A percentile compares a stretch with the other conserved stretches of the same genome.
phyloP scores from a whole-genome alignment of 2,888 invertebrate species.

The Scaeva pyrastri region DNA sequence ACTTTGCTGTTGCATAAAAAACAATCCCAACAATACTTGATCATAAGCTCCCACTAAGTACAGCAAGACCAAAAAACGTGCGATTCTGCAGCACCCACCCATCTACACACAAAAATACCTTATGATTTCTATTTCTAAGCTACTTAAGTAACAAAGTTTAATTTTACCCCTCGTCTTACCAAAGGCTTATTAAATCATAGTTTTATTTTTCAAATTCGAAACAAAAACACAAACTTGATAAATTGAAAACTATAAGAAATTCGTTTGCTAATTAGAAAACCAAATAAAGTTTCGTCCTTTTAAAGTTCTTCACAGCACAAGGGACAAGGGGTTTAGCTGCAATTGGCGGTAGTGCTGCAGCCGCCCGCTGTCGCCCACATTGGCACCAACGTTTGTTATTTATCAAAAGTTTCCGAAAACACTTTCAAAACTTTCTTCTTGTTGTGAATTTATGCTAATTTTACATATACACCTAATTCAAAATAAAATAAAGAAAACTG shows the following conservation, averaged over 20 bases:
- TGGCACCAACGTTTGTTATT: background rate
- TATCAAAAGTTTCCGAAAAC: background rate
- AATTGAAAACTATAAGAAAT: background rate
- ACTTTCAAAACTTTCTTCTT: background rate
- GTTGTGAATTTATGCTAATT: constrained; percentile 29
- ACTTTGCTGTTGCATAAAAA: too few species aligned
- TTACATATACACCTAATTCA: background rate
- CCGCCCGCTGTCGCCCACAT: too few species aligned
- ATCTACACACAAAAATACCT: too few species aligned
- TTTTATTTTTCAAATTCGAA: background rate
- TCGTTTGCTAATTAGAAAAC: background rate
- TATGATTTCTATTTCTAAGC: too few species aligned
- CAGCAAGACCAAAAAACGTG: too few species aligned
- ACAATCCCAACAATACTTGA: too few species aligned
- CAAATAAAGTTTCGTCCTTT: background rate
- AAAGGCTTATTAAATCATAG: too few species aligned
- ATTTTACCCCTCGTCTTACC: too few species aligned
- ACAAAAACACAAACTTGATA: background rate
- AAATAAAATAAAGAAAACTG: constrained; percentile 21
- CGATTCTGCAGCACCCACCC: too few species aligned
- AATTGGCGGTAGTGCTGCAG: background rate
- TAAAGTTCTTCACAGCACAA: too few species aligned
- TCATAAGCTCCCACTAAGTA: too few species aligned
- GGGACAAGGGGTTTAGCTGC: background rate
- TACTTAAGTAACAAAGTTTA: too few species aligned